Evolutionary conservation across 2,888 invertebrate species (phyloP).

Genomic region (Tromatobia lineatoria): DNA sequence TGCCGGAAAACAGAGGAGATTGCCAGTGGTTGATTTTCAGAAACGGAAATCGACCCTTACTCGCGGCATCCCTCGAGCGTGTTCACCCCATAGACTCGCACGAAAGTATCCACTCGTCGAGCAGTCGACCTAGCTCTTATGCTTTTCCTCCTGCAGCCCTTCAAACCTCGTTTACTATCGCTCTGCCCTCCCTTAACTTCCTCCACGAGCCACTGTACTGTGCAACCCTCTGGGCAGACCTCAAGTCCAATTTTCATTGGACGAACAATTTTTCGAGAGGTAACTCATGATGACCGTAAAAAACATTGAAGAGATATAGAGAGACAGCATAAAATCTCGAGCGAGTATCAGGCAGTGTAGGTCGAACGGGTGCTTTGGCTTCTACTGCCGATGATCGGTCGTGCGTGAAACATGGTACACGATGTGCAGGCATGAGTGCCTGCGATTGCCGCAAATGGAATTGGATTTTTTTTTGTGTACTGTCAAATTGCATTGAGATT

Average conservation of each 20-base stretch:
- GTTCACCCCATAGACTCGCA: conserved; percentile 21
- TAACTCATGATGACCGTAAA: conserved; percentile 49
- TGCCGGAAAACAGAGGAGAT: conserved; percentile 58
- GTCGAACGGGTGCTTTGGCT: not conserved
- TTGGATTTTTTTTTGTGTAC: conserved; percentile 7
- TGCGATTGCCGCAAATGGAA: conserved; percentile 17
- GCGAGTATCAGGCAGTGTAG: not conserved
- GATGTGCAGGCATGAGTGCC: conserved; percentile 12
- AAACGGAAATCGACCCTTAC: conserved; percentile 62
- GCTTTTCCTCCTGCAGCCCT: conserved; percentile 11
- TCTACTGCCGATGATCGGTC: conserved; percentile 13
- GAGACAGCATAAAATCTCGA: conserved; percentile 21
- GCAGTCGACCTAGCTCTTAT: conserved; percentile 22
- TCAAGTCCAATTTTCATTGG: conserved; percentile 57
- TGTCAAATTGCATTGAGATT: conserved; percentile 15
- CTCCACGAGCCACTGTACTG: conserved; percentile 5
- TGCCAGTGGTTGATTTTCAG: conserved; percentile 58
- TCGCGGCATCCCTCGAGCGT: conserved; percentile 58
- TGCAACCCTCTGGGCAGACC: conserved; percentile 3
- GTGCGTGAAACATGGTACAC: conserved; percentile 25
- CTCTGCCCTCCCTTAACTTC: conserved; percentile 8
- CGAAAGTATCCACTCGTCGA: conserved; percentile 55
- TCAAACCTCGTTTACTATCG: conserved; percentile 40
- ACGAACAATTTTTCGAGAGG: conserved; percentile 56
- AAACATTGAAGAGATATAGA: conserved; percentile 22